These are phyloP conservation scores for Callionymus lyra DNA, from an alignment of 2,113 vertebrate species.

Conservation along the genomic window DNA sequence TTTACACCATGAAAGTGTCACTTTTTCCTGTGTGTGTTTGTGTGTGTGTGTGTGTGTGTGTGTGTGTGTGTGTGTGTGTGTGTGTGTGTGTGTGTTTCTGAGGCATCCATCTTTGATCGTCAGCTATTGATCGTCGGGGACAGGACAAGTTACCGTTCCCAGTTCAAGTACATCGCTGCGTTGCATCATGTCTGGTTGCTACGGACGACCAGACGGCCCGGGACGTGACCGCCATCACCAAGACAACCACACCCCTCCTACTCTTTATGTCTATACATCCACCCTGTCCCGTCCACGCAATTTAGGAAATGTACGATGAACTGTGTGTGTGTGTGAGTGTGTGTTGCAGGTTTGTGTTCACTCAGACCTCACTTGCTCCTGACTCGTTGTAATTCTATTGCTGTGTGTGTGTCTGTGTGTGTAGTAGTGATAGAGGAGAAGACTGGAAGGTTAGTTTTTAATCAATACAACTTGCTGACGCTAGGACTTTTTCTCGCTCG, in stretches of 20 bases:
- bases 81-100: too few species aligned
- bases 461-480: slow-evolving; percentile 99
- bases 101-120: too few species aligned
- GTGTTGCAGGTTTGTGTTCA: slow-evolving; percentile 25
- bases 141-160: neutral
- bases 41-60: slow-evolving; percentile 52
- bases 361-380: slow-evolving; percentile 28
- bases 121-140: too few species aligned
- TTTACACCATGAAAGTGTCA: neutral
- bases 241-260: slow-evolving; percentile 64
- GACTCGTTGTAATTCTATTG: slow-evolving; percentile 54
- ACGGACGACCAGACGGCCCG: slow-evolving; percentile 88
- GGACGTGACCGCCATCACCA: slow-evolving; percentile 97
- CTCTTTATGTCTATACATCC: slow-evolving; percentile 50
- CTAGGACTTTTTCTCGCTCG: slow-evolving; percentile 75
- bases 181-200: slow-evolving; percentile 99
- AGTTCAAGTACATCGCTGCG: slow-evolving; percentile 66
- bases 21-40: slow-evolving; percentile 2
- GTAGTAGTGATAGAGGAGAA: slow-evolving; percentile 80
- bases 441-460: slow-evolving; percentile 99
- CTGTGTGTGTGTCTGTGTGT: slow-evolving; percentile 32
- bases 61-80: slow-evolving; percentile 81
- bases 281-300: slow-evolving; percentile 29
- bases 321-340: slow-evolving; percentile 14
- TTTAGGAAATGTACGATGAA: slow-evolving; percentile 16